Evolutionary conservation across 2,888 invertebrate species (phyloP), one percentile per base, ranked within the genome.

Genomic region (Melikaiella ostensackeni): DNA sequence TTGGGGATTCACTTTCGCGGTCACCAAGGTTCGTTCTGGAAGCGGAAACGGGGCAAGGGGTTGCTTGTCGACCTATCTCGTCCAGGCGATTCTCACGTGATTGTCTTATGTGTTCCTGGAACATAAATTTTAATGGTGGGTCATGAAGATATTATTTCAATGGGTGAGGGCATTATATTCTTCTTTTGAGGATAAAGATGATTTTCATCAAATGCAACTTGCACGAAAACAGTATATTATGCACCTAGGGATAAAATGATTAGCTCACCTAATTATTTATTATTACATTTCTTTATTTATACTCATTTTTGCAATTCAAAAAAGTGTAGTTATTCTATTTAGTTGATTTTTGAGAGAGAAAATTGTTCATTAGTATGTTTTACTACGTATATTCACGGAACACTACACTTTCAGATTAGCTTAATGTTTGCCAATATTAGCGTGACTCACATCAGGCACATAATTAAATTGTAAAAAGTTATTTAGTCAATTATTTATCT

Each of bases 81-180:
- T 97, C 95, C 79, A 97, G 92, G 57, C 96, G 94, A 86, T 96
- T 96, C 89, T 97, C 97, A 77, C 96, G 94, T 0, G 97, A 97
- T 86, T 96, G 95, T 8, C 96, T 93, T 86, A 96, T 95, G 90
- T 95, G 95, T 85, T 95, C 95, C 95, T 95, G 92, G 1, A 84
- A 82, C 74, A 78, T 81, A 81, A 80, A 75, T 64, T 78, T 79
- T 77, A 73, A 46, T 30, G 16, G 16, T 21, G 21, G 46, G 33
- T 75, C 21, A 21, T 75, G 61, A 75, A 62, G n/a, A 75, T 27
- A 62, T 30, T 42, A 8, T 38, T 75, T 70, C 30, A 46, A 66
- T 50, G 19, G 46, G 19, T 9, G 19, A 46, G 8, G 27, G 6
- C 2, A 27, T 33, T 19, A n/a, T n/a, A 1, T 46, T 5, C 11